Evolutionary conservation across 2,113 vertebrate genomes (phyloP), one percentile per base, ranked within the genome.

Genomic region (Callorhinus ursinus): DNA sequence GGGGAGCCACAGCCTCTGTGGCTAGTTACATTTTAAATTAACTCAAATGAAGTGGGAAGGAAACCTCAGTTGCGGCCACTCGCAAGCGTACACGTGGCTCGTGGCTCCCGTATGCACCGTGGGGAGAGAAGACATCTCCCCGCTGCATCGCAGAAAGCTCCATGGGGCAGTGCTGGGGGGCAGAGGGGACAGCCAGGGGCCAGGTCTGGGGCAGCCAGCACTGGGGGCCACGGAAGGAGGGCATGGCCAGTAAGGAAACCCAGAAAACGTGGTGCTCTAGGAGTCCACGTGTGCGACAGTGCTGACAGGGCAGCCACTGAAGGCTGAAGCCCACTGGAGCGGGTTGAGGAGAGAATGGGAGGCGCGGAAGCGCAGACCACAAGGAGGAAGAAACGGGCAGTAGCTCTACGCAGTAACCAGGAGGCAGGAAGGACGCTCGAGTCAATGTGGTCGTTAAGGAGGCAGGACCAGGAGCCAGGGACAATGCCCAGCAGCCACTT

Each of bases 361-460:
- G 36, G 18, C 2, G 24, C 4, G 11, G n/a, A 42, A 21, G 18
- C 7, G 4, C 9, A 15, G 69, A 72, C 69, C 36, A 1, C 0
- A 3, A 13, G 39, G 22, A 28, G 72, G 57, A 24, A 24, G 31
- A n/a, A 11, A 7, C 1, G 4, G 19, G 39, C 71, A n/a, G 33
- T 26, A 49, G 71, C 39, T 31, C 88, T 6, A 80, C 0, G 8
- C 19, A 12, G 46, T 49, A 26, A 61, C 88, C 88, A 24, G 57
- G 55, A 51, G 9, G 57, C 10, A 4, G 74, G 81, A 84, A 84
- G 81, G 57, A 63, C 3, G 10, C 26, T 63, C 26, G 2, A 16
- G 81, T 33, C 39, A 31, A 12, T 19, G 57, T 36, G 57, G 22
- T 36, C 33, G 14, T 33, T 36, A 6, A 90, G 46, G 76, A 65